A percentile compares a stretch with the other conserved stretches of the same genome.
phyloP scores from a whole-genome alignment of 2,888 invertebrate species.

The Troides helena region DNA sequence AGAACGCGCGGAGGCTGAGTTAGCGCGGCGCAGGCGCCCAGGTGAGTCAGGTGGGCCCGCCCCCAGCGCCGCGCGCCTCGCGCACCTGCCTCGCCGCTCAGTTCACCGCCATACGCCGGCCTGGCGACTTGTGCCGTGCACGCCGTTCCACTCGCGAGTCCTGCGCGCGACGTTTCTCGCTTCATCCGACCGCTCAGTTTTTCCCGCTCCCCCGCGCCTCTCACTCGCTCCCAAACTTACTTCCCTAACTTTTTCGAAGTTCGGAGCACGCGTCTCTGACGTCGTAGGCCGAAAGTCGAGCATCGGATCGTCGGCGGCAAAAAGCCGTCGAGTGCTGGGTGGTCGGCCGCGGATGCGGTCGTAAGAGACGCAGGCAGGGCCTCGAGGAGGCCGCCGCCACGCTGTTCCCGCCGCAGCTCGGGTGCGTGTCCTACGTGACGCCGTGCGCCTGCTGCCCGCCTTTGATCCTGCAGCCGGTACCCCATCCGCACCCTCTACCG shows the following conservation, averaged over 20 bases:
- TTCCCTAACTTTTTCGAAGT: conserved; percentile 58
- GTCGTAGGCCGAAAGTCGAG: conserved; percentile 37
- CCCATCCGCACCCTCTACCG: conserved; percentile 67
- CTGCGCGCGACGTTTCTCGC: conserved; percentile 75
- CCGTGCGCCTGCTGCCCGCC: conserved; percentile 77
- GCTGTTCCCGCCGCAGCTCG: conserved; percentile 80
- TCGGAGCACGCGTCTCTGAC: conserved; percentile 50
- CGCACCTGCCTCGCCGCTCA: conserved; percentile 68
- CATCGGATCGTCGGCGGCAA: conserved; percentile 57
- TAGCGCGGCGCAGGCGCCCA: conserved; percentile 76
- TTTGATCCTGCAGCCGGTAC: conserved; percentile 71
- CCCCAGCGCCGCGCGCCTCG: conserved; percentile 69
- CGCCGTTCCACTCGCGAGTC: conserved; percentile 77
- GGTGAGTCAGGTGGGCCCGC: conserved; percentile 78
- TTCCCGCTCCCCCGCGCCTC: conserved; percentile 65
- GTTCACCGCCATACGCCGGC: conserved; percentile 58
- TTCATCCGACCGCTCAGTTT: conserved; percentile 72
- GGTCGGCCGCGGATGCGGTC: conserved; percentile 77
- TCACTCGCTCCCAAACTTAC: conserved; percentile 49
- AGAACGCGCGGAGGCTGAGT: conserved; percentile 58
- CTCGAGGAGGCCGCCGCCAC: conserved; percentile 79
- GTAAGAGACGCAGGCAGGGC: conserved; percentile 66
- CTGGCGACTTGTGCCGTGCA: conserved; percentile 76
- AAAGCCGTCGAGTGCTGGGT: conserved; percentile 66
- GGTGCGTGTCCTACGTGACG: conserved; percentile 79